Percentiles rank a stretch among this genome's conserved stretches.
Evolutionary conservation across 2,113 vertebrate genomes (phyloP).

Genomic region (Nothoprocta perdicaria): DNA sequence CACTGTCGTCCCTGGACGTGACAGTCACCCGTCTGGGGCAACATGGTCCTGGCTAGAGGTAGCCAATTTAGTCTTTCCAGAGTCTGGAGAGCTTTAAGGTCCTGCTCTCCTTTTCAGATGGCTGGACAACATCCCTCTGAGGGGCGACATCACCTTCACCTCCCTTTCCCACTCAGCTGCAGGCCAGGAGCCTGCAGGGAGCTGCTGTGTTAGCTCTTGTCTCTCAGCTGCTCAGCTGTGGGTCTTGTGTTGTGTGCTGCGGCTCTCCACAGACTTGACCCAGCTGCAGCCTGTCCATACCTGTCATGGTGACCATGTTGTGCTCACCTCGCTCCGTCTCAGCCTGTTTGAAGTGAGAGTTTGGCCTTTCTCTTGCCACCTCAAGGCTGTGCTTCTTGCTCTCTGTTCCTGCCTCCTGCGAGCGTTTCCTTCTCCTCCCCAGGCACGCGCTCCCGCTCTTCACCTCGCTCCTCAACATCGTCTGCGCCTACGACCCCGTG

Average conservation of each 20-base stretch:
- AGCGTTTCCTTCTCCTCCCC: neutral
- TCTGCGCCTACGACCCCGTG: conserved; percentile 96
- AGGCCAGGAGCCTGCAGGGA: neutral
- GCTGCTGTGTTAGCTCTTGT: neutral
- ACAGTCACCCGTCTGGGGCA: fast-evolving
- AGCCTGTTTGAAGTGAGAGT: neutral
- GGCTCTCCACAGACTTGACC: neutral
- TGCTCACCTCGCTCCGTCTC: neutral
- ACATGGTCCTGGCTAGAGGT: neutral
- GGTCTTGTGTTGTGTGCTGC: neutral
- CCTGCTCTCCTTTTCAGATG: neutral
- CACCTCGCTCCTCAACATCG: conserved; percentile 94
- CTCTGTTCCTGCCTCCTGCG: neutral
- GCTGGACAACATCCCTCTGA: neutral
- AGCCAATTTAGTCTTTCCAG: neutral
- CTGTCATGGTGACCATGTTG: neutral
- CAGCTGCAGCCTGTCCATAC: neutral
- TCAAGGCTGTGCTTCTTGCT: neutral
- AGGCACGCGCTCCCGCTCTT: conserved; percentile 96
- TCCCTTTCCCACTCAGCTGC: neutral
- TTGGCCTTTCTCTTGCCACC: neutral
- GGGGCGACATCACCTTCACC: neutral
- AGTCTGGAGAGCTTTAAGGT: neutral
- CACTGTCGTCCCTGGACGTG: neutral
- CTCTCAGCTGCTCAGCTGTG: neutral